Evolutionary conservation across 2,797 vertebrate genomes (phyloP).

Genomic region (Apogon hyalosoma): DNA sequence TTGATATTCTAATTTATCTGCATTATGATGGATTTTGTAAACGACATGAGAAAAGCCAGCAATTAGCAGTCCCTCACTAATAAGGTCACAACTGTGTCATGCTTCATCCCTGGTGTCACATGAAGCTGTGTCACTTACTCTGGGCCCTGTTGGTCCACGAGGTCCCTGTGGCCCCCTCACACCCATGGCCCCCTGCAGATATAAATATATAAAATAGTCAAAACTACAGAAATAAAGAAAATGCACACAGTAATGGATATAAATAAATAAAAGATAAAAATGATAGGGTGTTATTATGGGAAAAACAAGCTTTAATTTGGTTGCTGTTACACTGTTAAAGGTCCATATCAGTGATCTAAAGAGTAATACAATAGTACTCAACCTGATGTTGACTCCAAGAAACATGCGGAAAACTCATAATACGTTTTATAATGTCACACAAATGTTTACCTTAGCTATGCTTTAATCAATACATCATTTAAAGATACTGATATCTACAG

Average conservation of each 20-base stretch:
- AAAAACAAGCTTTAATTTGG: too few species aligned
- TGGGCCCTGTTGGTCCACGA: slow-evolving; percentile 89
- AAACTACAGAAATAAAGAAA: slow-evolving; percentile 1
- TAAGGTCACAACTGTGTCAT: slow-evolving; percentile 1
- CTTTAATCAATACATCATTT: too few species aligned
- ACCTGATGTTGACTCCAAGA: too few species aligned
- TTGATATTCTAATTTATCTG: not conserved
- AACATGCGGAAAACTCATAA: too few species aligned
- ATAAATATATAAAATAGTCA: slow-evolving; percentile 18
- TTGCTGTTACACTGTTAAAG: too few species aligned
- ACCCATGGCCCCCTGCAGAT: slow-evolving; percentile 91
- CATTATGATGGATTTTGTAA: slow-evolving; percentile 5
- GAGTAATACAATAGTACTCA: too few species aligned
- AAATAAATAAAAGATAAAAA: too few species aligned
- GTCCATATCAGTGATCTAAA: too few species aligned
- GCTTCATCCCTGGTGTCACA: not conserved
- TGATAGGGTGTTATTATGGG: too few species aligned
- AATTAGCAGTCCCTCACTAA: not conserved
- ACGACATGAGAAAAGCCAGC: not conserved
- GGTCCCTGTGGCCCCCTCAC: slow-evolving; percentile 91
- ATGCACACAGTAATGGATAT: not conserved
- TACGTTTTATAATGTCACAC: too few species aligned
- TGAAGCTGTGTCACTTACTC: slow-evolving; percentile 83
- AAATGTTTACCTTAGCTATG: too few species aligned
- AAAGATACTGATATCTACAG: not conserved